Evolutionary conservation across 2,113 vertebrate species (phyloP), one percentile per base, ranked within the genome.

Genomic region (Oreochromis niloticus): DNA sequence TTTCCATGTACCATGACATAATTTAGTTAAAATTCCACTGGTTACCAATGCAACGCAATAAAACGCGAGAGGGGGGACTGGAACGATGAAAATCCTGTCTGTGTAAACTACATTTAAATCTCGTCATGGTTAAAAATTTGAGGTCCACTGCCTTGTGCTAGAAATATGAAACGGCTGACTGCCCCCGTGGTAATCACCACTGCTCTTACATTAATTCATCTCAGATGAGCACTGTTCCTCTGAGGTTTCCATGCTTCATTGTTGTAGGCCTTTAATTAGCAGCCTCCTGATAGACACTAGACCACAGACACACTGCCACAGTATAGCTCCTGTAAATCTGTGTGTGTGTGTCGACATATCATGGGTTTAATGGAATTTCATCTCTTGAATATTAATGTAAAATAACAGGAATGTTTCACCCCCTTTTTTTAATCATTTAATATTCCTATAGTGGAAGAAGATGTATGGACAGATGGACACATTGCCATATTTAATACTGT

Each of bases 131-230:
- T 93, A n/a, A 87, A 78, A 84, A 91, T 90, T 71, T 83, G 79
- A 91, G 85, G 84, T 90, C 87, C 63, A 41, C 88, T 57, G 85
- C 82, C 54, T 87, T 48, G 30, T 87, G 80, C 43, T 80, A 12
- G 84, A 93, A 89, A 92, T 87, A 84, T 88, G 88, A 92, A 93
- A 94, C 56, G 84, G 82, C 88, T 86, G 93, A 82, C 87, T 91
- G 89, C 88, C 80, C 88, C 85, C 3, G 9, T 78, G 46, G 73
- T 96, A 92, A 94, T 93, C 91, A 92, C 86, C 79, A 39, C 50
- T 90, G 87, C 86, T 92, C 89, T 89, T 89, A 92, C 92, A 93
- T 93, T 92, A 89, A 94, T 95, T 95, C 79, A 88, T 88, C 80
- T 91, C 43, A 91, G 86, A 93, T 93, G 89, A 94, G 91, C 89